Evolutionary conservation across 2,113 vertebrate genomes (phyloP).

Genomic region (Oryctolagus cuniculus): mOryCun1.1 NC_091436.1:52571001-52571500

Average conservation of each 20-base stretch:
- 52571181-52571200: neutral
- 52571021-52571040: too few relatives aligned
- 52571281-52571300: neutral
- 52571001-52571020: neutral
- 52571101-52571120: neutral
- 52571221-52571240: neutral
- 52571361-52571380: conserved; percentile 18
- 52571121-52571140: neutral
- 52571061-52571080: neutral
- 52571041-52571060: neutral
- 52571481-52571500: too few relatives aligned
- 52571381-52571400: neutral
- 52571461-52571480: too few relatives aligned
- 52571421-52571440: too few relatives aligned
- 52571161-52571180: neutral
- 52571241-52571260: conserved; percentile 31
- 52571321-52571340: neutral
- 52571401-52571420: too few relatives aligned
- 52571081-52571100: neutral
- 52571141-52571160: neutral
- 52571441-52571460: too few relatives aligned
- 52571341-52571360: neutral
- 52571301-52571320: neutral
- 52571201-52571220: neutral
- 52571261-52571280: neutral